Evolutionary conservation across 1,140 invertebrate species (phyloP), one percentile per base, ranked within the genome.

Genomic region (Drosophila miranda): DNA sequence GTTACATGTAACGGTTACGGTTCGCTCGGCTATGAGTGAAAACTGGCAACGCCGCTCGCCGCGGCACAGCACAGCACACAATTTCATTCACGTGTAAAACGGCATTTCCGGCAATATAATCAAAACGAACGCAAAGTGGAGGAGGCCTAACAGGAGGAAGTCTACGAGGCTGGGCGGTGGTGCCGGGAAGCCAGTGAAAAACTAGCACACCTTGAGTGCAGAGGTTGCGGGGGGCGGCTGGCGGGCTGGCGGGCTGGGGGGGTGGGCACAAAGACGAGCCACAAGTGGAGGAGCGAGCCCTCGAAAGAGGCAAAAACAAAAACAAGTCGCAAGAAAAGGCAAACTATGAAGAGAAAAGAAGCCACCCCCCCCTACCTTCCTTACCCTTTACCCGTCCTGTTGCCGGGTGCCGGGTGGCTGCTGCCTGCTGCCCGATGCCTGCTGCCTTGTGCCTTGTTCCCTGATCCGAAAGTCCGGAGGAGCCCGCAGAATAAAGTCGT

Each of bases 41-140:
- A 62, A 76, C 79, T 55, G 80, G 80, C 80, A 83, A 83, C 80
- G 46, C 21, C 26, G 81, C 73, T 51, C 43, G 1, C 19, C 19
- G 19, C 19, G 19, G 19, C 19, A 2, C 19, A 19, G 19, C 19
- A 19, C 19, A 2, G 19, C 34, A 11, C 45, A 63, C 48, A 88
- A 78, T 89, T 83, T 86, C 79, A 89, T 89, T 89, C 82, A 89
- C 79, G 88, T 88, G 88, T 89, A 84, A 84, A 87, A 78, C 87
- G 82, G 74, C 79, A 89, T 84, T 87, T 89, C 88, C 88, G 88
- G 81, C 74, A 38, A 38, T 80, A 74, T 68, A 87, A 86, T 84
- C 81, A 80, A 67, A 74, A 71, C 60, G 62, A 74, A 71, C 60
- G 62, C 68, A 71, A 67, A 62, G 48, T 53, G 49, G 44, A 30